Evolutionary conservation across 2,113 vertebrate species (phyloP).

Genomic region (Cepphus grylle): DNA sequence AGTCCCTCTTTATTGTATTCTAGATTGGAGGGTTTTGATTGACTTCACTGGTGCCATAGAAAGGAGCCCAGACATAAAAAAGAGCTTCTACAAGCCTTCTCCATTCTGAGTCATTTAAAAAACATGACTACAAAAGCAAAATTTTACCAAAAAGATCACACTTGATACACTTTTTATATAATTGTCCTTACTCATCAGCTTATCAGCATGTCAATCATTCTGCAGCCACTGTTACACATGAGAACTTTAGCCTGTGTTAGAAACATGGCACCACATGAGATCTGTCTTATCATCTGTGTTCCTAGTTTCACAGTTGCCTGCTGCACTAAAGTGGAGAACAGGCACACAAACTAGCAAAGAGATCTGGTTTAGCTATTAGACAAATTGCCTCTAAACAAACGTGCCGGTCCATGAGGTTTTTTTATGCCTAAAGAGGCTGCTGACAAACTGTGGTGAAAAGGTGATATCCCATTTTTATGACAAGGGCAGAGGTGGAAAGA

Average conservation of each 20-base stretch:
- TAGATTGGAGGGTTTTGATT: background rate
- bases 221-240: background rate
- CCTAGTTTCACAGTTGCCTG: background rate
- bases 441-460: background rate
- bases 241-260: background rate
- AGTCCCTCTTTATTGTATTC: background rate
- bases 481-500: background rate
- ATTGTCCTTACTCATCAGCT: background rate
- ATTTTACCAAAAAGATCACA: background rate
- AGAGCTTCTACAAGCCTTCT: background rate
- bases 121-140: background rate
- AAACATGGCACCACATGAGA: background rate
- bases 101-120: background rate
- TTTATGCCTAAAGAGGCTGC: background rate
- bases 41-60: background rate
- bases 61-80: background rate
- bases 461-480: background rate
- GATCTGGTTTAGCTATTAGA: background rate
- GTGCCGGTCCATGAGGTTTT: background rate
- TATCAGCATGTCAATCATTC: background rate
- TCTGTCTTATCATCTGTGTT: background rate
- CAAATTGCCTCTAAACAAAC: background rate
- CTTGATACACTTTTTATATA: background rate
- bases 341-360: background rate
- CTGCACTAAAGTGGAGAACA: background rate